Conservation (phyloP, 2,888 invertebrate genomes). For the Mythimna lalbum region DNA sequence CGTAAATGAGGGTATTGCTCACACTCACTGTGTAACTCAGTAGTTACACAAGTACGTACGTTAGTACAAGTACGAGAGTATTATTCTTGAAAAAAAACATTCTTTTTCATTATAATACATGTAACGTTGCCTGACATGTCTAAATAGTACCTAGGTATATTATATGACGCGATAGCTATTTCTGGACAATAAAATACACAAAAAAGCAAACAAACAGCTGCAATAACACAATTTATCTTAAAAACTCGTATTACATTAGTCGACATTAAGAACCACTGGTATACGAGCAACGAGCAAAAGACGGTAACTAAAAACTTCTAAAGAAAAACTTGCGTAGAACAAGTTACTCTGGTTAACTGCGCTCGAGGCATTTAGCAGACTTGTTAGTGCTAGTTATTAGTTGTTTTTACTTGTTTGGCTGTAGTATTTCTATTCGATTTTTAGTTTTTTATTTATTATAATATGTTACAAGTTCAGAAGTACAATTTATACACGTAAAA, state of each 20-base stretch:
- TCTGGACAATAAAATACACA: background rate
- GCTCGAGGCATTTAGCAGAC: constrained; percentile 72
- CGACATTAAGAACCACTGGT: constrained; percentile 25
- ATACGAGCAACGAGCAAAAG: constrained; percentile 9
- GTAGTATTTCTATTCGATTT: constrained; percentile 35
- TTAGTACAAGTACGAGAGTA: too few species aligned
- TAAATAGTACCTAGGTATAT: too few species aligned
- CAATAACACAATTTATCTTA: constrained; percentile 17
- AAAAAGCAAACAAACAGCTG: constrained; percentile 7
- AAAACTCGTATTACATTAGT: constrained; percentile 33
- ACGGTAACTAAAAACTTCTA: constrained; percentile 39
- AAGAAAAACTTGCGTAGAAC: constrained; percentile 48
- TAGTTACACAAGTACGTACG: too few species aligned
- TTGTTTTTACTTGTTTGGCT: constrained; percentile 64
- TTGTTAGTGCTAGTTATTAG: constrained; percentile 73
- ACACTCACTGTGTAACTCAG: too few species aligned
- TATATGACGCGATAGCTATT: too few species aligned
- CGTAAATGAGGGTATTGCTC: too few species aligned
- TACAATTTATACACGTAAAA: background rate
- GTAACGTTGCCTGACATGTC: too few species aligned
- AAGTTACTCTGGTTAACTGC: constrained; percentile 65
- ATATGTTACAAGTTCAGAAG: background rate
- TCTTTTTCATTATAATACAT: too few species aligned
- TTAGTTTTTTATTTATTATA: background rate
- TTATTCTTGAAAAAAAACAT: too few species aligned